These are phyloP conservation scores for Prionace glauca DNA, from an alignment of 2,797 vertebrate species.

Conservation along the genomic window DNA sequence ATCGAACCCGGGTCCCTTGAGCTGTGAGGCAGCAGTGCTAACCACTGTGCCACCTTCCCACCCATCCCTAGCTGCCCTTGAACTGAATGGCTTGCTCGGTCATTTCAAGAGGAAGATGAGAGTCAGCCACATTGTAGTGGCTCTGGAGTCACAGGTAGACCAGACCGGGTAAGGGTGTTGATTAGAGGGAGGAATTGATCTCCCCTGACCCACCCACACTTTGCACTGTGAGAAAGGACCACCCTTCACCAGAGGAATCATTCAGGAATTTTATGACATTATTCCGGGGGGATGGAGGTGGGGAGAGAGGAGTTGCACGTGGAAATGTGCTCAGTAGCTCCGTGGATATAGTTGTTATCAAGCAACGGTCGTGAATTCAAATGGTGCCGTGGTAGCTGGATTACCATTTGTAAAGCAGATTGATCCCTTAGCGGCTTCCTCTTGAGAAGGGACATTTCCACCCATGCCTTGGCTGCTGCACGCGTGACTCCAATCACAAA, in stretches of 20 bases:
- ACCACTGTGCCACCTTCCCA: too few relatives aligned
- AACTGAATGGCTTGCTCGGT: too few relatives aligned
- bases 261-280: not conserved
- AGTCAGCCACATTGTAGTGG: too few relatives aligned
- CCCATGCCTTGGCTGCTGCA: not conserved
- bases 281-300: not conserved
- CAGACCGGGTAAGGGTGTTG: not conserved
- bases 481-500: not conserved
- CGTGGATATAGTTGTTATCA: not conserved
- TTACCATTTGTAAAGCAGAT: not conserved
- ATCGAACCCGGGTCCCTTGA: too few relatives aligned
- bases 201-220: too few relatives aligned
- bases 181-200: not conserved
- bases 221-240: not conserved
- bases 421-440: not conserved
- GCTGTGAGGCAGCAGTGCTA: too few relatives aligned
- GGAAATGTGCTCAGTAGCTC: not conserved
- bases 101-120: too few relatives aligned
- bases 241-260: not conserved
- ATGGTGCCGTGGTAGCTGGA: not conserved
- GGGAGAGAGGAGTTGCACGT: not conserved
- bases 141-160: too few relatives aligned
- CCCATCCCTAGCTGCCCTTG: too few relatives aligned
- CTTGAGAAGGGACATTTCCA: not conserved
- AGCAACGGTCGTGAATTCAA: not conserved